phyloP scores from a whole-genome alignment of 2,113 vertebrate species.

The Forbesichthys papilliferus region DNA sequence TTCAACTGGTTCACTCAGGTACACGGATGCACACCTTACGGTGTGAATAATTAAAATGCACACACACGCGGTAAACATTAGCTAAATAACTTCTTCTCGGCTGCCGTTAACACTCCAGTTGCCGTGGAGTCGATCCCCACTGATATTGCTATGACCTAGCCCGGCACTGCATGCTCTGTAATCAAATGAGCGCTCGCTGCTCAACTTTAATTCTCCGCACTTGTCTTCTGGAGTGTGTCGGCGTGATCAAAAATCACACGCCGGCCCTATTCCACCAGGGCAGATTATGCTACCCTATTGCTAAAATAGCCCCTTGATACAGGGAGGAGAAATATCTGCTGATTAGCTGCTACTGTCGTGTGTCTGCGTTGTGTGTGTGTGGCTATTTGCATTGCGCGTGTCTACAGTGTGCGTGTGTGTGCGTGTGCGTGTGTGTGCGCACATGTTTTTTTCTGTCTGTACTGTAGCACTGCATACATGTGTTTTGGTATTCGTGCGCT shows the following conservation, averaged over 20 bases:
- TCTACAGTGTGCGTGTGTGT: background rate
- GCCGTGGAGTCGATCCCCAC: no score
- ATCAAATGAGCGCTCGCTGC: slow-evolving; percentile 49
- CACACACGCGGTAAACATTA: background rate
- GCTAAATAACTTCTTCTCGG: background rate
- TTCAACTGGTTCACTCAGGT: slow-evolving; percentile 58
- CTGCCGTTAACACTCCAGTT: no score
- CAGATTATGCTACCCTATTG: slow-evolving; percentile 60
- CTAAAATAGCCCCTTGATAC: slow-evolving; percentile 65
- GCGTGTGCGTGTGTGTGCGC: background rate
- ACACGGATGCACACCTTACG: slow-evolving; percentile 24
- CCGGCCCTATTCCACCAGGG: slow-evolving; percentile 44
- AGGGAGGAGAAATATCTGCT: slow-evolving; percentile 58
- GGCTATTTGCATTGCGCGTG: background rate
- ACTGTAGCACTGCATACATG: background rate
- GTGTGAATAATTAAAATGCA: slow-evolving; percentile 19
- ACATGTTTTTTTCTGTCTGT: background rate
- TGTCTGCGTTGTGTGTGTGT: background rate
- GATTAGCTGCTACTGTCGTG: slow-evolving; percentile 46
- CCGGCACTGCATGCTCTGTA: slow-evolving; percentile 35
- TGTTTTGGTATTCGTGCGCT: background rate
- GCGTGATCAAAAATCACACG: slow-evolving; percentile 51
- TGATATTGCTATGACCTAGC: background rate
- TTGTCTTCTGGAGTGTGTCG: slow-evolving; percentile 39
- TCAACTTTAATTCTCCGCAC: slow-evolving; percentile 34